Evolutionary conservation across 2,797 vertebrate species (phyloP).

Genomic region (Karalla daura): DNA sequence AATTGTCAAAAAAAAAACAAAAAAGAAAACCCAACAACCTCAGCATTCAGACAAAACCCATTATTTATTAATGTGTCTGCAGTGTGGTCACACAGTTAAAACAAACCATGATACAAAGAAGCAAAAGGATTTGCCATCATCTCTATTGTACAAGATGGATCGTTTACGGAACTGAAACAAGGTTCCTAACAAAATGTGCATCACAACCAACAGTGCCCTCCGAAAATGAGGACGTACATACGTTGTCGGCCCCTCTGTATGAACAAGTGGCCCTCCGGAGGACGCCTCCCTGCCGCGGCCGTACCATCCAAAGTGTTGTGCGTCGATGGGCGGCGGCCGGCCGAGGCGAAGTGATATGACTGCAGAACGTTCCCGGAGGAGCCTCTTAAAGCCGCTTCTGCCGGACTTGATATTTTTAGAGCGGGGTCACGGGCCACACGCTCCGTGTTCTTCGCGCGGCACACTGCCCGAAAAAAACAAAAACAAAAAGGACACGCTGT

Average conservation of each 20-base stretch:
- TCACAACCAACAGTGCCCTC: constrained; percentile 48
- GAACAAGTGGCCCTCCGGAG: constrained; percentile 21
- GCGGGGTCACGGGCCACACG: not conserved
- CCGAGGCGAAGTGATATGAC: constrained; percentile 36
- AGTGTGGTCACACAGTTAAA: constrained; percentile 20
- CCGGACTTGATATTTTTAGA: constrained; percentile 30
- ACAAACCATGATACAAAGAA: constrained; percentile 24
- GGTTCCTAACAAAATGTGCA: constrained; percentile 36
- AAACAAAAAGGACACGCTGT: constrained; percentile 1
- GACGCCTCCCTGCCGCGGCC: constrained; percentile 36
- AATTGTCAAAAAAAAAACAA: no score
- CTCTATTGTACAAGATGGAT: constrained; percentile 16
- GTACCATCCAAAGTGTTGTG: constrained; percentile 45
- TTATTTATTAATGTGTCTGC: constrained; percentile 55
- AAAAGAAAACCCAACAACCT: no score
- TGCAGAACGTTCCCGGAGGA: constrained; percentile 44
- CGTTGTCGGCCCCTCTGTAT: constrained; percentile 35
- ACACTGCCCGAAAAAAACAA: no score
- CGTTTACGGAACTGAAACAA: constrained; percentile 30
- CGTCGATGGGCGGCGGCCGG: constrained; percentile 20
- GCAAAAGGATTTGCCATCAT: constrained; percentile 31
- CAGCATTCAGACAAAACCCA: constrained; percentile 42
- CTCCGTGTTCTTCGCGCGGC: not conserved
- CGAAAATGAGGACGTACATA: constrained; percentile 56
- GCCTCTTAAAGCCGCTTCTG: constrained; percentile 40